Percentiles rank a stretch among this genome's conserved stretches.
phyloP scores from a whole-genome alignment of 2,113 vertebrate species.

The Silurus glanis region DNA sequence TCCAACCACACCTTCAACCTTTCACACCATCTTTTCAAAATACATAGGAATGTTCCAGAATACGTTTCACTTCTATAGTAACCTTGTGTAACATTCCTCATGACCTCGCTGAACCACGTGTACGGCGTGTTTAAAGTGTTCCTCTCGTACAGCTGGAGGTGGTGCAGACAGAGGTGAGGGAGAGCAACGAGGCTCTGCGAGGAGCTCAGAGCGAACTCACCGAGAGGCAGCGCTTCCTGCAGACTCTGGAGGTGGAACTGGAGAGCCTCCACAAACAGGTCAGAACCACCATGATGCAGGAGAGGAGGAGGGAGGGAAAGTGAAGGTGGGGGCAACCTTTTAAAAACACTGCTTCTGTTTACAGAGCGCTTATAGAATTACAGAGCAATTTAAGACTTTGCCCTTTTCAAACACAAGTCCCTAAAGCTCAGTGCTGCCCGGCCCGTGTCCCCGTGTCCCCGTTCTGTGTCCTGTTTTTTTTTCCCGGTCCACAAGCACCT shows the following conservation, averaged over 20 bases:
- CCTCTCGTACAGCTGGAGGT: slow-evolving; percentile 66
- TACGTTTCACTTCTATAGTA: background rate
- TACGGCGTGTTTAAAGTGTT: background rate
- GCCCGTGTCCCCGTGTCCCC: slow-evolving; percentile 27
- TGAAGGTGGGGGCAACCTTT: slow-evolving; percentile 25
- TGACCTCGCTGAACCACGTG: background rate
- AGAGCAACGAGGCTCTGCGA: slow-evolving; percentile 74
- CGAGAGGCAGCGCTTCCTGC: slow-evolving; percentile 77
- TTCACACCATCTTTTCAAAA: background rate
- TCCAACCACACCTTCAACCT: background rate
- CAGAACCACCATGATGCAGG: slow-evolving; percentile 36
- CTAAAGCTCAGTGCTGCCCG: slow-evolving; percentile 34
- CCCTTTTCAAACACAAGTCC: slow-evolving; percentile 18
- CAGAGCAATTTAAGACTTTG: slow-evolving; percentile 37
- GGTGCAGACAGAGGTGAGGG: slow-evolving; percentile 73
- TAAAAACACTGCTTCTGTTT: slow-evolving; percentile 33
- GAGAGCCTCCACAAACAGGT: slow-evolving; percentile 79
- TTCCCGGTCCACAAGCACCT: background rate
- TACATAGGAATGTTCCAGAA: background rate
- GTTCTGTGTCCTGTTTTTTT: slow-evolving; percentile 24
- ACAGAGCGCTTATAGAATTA: slow-evolving; percentile 41
- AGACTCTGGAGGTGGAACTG: slow-evolving; percentile 76
- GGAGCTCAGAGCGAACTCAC: slow-evolving; percentile 69
- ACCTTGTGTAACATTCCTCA: slow-evolving; percentile 5
- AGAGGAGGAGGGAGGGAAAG: background rate